These are phyloP conservation scores for Delia radicum DNA, from an alignment of 1,140 invertebrate species.

Conservation along the genomic window DNA sequence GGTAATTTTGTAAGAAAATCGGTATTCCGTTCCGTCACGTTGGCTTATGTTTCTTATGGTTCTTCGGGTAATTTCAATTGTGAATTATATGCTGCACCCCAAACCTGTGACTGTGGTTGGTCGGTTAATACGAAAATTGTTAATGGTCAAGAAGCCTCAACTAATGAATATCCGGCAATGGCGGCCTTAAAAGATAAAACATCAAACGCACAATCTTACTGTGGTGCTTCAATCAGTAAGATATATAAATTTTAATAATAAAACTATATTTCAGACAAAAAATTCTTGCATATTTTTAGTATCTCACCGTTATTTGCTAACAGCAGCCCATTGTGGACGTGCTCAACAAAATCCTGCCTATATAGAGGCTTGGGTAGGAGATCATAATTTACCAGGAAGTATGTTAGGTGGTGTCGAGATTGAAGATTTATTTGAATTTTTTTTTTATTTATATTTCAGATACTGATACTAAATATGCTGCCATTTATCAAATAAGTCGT, in stretches of 20 bases:
- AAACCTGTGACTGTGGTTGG: conserved; percentile 49
- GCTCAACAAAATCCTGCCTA: conserved; percentile 28
- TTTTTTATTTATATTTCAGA: not conserved
- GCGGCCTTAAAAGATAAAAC: conserved; percentile 40
- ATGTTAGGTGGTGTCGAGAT: conserved; percentile 22
- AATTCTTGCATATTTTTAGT: conserved; percentile 33
- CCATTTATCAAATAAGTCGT: conserved; percentile 31
- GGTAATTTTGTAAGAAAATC: conserved; percentile 40
- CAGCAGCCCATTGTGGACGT: conserved; percentile 42
- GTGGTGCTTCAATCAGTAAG: conserved; percentile 43
- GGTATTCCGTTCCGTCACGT: conserved; percentile 39
- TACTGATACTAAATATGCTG: conserved; percentile 2
- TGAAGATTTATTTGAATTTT: not conserved
- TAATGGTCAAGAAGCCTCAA: conserved; percentile 37
- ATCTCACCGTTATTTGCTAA: conserved; percentile 39
- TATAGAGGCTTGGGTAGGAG: conserved; percentile 39
- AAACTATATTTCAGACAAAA: not conserved
- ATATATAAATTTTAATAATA: not conserved
- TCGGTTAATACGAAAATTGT: conserved; percentile 39
- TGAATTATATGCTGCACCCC: conserved; percentile 29
- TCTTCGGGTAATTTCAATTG: conserved; percentile 39
- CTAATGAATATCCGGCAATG: conserved; percentile 47
- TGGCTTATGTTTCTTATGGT: conserved; percentile 41
- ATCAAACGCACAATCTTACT: conserved; percentile 31
- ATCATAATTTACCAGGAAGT: conserved; percentile 37